A percentile compares a stretch with the other conserved stretches of the same genome.
These are phyloP conservation scores for Hystrix cristata DNA, from an alignment of 2,113 vertebrate species.

Conservation along the genomic window DNA sequence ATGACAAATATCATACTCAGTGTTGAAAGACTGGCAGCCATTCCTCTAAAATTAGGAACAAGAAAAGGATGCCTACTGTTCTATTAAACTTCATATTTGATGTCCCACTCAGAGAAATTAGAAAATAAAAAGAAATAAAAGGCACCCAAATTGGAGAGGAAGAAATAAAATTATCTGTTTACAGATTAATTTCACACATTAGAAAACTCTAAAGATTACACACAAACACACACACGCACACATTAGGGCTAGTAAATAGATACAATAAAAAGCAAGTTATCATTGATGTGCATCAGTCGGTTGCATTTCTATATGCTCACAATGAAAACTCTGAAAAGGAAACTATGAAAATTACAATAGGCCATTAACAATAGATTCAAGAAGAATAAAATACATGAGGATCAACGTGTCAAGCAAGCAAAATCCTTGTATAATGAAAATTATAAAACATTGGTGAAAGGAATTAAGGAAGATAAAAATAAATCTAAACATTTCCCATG, in stretches of 20 bases:
- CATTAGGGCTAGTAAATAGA: background rate
- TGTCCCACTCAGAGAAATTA: background rate
- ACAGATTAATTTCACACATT: background rate
- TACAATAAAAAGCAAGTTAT: background rate
- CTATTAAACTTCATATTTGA: background rate
- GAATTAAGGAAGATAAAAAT: background rate
- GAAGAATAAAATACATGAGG: background rate
- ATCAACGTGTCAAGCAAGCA: background rate
- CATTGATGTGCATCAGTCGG: background rate
- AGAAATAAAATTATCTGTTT: background rate
- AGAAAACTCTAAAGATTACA: background rate
- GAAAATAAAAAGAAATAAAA: background rate
- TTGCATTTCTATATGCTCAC: background rate
- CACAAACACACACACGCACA: background rate
- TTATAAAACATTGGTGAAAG: background rate
- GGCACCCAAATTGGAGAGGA: background rate
- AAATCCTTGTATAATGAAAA: background rate
- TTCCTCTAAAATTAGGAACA: background rate
- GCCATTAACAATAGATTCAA: background rate
- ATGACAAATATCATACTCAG: background rate
- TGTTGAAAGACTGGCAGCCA: background rate
- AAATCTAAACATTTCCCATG: background rate
- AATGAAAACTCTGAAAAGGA: background rate
- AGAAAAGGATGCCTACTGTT: background rate
- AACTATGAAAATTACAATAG: background rate